Evolutionary conservation across 1,140 invertebrate species (phyloP).

Genomic region (Mizuhopecten yessoensis): DNA sequence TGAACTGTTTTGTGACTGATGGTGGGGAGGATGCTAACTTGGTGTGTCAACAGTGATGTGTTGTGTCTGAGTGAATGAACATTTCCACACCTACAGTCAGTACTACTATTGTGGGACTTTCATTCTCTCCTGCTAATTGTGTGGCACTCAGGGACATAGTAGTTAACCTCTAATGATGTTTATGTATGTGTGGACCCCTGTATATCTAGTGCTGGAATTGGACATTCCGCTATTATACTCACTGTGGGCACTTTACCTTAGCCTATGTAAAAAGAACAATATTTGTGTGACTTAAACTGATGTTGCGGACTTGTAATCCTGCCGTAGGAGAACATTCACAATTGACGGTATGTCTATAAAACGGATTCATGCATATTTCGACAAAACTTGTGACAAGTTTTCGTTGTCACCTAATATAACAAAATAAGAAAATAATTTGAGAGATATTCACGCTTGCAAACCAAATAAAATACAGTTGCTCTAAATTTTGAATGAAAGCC

Average conservation of each 20-base stretch:
- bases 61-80: conserved; percentile 11
- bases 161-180: neutral
- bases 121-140: neutral
- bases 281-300: conserved; percentile 21
- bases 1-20: conserved; percentile 18
- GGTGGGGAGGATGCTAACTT: conserved; percentile 28
- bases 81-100: conserved; percentile 4
- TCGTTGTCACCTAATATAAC: neutral
- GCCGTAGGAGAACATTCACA: neutral
- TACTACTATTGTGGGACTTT: conserved; percentile 3
- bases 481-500: too few relatives aligned
- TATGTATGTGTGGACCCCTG: neutral
- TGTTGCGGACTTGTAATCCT: neutral
- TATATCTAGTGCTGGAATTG: too few relatives aligned
- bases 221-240: neutral
- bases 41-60: neutral
- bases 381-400: neutral
- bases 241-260: neutral
- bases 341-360: conserved; percentile 37
- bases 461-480: too few relatives aligned
- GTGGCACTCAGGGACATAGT: too few relatives aligned
- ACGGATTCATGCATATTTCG: conserved; percentile 21
- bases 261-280: conserved; percentile 24
- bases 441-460: too few relatives aligned
- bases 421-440: neutral